These are phyloP conservation scores for Oegoconia quadripuncta DNA, from an alignment of 2,888 invertebrate species.

Conservation along the genomic window DNA sequence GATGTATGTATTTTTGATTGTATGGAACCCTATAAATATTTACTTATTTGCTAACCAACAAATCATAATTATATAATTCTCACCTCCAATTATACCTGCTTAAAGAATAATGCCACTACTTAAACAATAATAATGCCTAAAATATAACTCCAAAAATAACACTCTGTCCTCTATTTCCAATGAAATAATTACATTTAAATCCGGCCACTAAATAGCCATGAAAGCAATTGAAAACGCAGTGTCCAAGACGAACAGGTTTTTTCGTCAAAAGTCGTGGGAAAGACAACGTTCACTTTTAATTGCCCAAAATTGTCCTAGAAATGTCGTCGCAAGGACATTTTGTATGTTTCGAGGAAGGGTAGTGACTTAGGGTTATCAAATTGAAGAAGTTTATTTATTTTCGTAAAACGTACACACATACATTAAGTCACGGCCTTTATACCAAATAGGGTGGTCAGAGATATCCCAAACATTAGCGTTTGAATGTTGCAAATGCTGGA, in stretches of 20 bases:
- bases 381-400: background rate
- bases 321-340: constrained; percentile 16
- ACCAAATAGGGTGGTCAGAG: too few species aligned
- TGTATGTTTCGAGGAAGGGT: background rate
- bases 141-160: background rate
- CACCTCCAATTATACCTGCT: too few species aligned
- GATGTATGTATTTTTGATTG: too few species aligned
- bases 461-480: too few species aligned
- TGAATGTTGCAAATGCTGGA: too few species aligned
- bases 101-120: too few species aligned
- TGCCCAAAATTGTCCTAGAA: constrained; percentile 31
- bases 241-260: constrained; percentile 1
- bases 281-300: constrained; percentile 27
- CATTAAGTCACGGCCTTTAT: too few species aligned
- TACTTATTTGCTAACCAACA: too few species aligned
- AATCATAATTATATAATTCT: too few species aligned
- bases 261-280: constrained; percentile 26
- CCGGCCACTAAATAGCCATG: background rate
- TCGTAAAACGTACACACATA: too few species aligned
- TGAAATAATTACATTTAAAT: constrained; percentile 2
- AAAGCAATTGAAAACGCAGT: background rate
- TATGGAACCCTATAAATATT: too few species aligned
- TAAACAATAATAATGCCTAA: background rate
- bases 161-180: too few species aligned
- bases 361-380: constrained; percentile 9